A percentile compares a stretch with the other conserved stretches of the same genome.
Evolutionary conservation across 1,140 invertebrate species (phyloP).

Genomic region (Drosophila pectinifera): DNA sequence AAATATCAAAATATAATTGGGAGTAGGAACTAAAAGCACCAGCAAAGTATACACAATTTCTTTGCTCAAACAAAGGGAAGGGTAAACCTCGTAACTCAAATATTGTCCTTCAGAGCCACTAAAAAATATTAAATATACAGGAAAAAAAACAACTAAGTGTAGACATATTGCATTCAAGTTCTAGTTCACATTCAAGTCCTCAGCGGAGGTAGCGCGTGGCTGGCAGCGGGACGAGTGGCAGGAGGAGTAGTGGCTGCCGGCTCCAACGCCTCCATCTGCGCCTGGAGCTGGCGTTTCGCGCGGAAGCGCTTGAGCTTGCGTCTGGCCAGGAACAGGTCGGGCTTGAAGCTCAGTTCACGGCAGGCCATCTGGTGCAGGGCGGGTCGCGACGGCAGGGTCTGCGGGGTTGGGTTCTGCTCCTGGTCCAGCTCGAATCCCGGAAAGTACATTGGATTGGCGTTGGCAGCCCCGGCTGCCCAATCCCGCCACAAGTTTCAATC

Average conservation of each 20-base stretch:
- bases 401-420: slow-evolving; percentile 17
- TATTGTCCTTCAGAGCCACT: slow-evolving; percentile 41
- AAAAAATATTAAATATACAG: slow-evolving; percentile 9
- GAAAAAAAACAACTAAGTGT: slow-evolving; percentile 41
- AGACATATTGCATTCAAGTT: slow-evolving; percentile 67
- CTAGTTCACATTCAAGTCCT: slow-evolving; percentile 57
- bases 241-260: slow-evolving; percentile 9
- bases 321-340: slow-evolving; percentile 68
- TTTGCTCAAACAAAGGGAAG: slow-evolving; percentile 23
- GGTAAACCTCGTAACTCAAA: slow-evolving; percentile 27
- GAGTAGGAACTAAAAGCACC: slow-evolving; percentile 82
- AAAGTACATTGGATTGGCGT: slow-evolving; percentile 84
- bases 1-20: slow-evolving; percentile 52
- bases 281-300: slow-evolving; percentile 60
- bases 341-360: slow-evolving; percentile 77
- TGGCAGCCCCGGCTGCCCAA: slow-evolving; percentile 75
- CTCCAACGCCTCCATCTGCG: slow-evolving; percentile 47
- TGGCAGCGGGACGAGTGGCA: slow-evolving; percentile 27
- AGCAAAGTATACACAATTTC: slow-evolving; percentile 60
- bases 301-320: slow-evolving; percentile 77
- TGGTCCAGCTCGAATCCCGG: slow-evolving; percentile 71
- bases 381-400: slow-evolving; percentile 33
- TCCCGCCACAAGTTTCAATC: slow-evolving; percentile 86
- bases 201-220: slow-evolving; percentile 56
- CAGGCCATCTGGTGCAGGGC: slow-evolving; percentile 40